Evolutionary conservation across 2,797 vertebrate species (phyloP).

Genomic region (Catharus ustulatus): DNA sequence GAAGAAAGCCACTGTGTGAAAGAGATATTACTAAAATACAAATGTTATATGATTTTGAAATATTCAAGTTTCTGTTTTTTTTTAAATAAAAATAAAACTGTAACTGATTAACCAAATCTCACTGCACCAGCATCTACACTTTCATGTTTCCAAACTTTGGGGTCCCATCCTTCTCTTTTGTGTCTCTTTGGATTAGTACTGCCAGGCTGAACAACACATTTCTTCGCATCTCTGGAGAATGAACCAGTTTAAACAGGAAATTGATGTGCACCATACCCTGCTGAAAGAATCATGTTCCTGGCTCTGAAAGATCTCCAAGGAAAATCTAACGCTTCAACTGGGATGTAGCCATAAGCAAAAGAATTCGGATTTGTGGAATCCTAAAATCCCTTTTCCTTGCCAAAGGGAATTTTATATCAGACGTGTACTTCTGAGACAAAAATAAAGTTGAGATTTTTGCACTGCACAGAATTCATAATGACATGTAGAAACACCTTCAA

Average conservation of each 20-base stretch:
- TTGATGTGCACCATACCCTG: not conserved
- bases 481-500: slow-evolving; percentile 20
- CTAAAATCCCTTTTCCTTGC: slow-evolving; percentile 13
- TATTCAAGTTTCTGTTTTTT: not conserved
- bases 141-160: not conserved
- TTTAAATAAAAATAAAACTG: not conserved
- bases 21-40: not conserved
- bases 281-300: not conserved
- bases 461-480: slow-evolving; percentile 22
- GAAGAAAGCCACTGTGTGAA: not conserved
- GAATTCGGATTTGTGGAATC: not conserved
- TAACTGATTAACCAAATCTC: not conserved
- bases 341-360: slow-evolving; percentile 13
- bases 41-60: not conserved
- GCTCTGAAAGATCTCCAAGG: slow-evolving; percentile 16
- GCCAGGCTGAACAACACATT: not conserved
- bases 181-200: slow-evolving; percentile 17
- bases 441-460: slow-evolving; percentile 22
- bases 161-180: not conserved
- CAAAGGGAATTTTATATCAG: slow-evolving; percentile 40
- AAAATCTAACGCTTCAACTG: not conserved
- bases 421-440: slow-evolving; percentile 3
- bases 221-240: not conserved
- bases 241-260: not conserved
- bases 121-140: not conserved